Evolutionary conservation across 2,888 invertebrate species (phyloP).

Genomic region (Yponomeuta plumbellus): DNA sequence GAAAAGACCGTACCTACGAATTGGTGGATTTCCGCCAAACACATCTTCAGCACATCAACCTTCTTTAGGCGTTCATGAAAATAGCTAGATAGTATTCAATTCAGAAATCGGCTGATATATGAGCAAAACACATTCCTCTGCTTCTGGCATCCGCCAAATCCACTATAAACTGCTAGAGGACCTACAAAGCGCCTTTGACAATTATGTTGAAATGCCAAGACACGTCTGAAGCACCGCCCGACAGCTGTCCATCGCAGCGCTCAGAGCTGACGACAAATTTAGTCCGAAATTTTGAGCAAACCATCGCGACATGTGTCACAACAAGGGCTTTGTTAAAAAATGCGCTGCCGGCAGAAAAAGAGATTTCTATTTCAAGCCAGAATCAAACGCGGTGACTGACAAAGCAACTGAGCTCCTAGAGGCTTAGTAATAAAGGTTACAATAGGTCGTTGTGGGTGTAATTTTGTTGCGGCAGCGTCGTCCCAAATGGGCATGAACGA

Average conservation of each 20-base stretch:
- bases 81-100: no score
- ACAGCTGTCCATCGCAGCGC: neutral
- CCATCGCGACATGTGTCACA: constrained; percentile 1
- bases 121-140: no score
- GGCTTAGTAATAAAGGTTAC: neutral
- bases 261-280: neutral
- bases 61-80: no score
- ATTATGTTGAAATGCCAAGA: neutral
- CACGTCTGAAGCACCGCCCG: neutral
- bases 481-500: neutral
- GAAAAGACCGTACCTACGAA: no score
- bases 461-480: neutral
- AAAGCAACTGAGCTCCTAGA: neutral
- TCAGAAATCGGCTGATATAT: no score
- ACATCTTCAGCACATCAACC: no score
- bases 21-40: no score
- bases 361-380: neutral
- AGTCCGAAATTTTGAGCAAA: neutral
- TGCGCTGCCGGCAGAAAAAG: neutral
- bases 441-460: neutral
- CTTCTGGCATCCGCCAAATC: no score
- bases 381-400: neutral
- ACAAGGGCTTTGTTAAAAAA: constrained; percentile 1
- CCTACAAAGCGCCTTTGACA: no score
- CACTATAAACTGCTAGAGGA: no score